Percentiles rank a stretch among this genome's conserved stretches.
Conservation (phyloP, 2,888 invertebrate genomes). For the Proisotoma minuta region DNA sequence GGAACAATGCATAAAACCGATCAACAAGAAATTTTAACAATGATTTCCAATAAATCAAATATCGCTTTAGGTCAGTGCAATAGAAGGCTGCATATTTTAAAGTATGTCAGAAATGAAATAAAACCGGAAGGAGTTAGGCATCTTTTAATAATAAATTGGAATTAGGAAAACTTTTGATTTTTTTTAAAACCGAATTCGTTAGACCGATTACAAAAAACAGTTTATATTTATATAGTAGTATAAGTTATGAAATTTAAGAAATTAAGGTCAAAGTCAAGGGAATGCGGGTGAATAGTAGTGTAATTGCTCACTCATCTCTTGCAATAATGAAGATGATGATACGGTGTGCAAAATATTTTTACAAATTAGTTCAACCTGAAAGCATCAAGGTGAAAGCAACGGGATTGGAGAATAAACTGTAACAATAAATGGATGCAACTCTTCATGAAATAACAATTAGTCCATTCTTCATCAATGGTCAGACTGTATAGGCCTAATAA, state of each 20-base stretch:
- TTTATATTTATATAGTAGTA: not conserved
- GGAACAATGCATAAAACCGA: not conserved
- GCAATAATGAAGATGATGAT: constrained; percentile 2
- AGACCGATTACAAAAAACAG: not conserved
- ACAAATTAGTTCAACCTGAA: not conserved
- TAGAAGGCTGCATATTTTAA: too few relatives aligned
- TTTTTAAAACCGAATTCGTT: not conserved
- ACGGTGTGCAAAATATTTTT: not conserved
- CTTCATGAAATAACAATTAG: constrained; percentile 17
- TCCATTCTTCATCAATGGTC: constrained; percentile 11
- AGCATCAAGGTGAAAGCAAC: not conserved
- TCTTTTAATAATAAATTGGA: not conserved
- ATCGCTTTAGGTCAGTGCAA: too few relatives aligned
- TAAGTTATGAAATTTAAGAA: not conserved
- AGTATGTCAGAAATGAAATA: not conserved
- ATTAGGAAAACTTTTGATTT: not conserved
- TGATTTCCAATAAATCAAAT: too few relatives aligned
- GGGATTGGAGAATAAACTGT: constrained; percentile 10
- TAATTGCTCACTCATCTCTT: constrained; percentile 6
- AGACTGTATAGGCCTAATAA: too few relatives aligned
- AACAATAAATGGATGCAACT: constrained; percentile 6
- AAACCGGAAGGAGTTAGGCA: too few relatives aligned
- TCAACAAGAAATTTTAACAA: too few relatives aligned
- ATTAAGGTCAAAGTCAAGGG: constrained; percentile 9
- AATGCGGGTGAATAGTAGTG: constrained; percentile 1